Conservation (phyloP, 2,113 vertebrate species). For the Sphyrna mokarran region DNA sequence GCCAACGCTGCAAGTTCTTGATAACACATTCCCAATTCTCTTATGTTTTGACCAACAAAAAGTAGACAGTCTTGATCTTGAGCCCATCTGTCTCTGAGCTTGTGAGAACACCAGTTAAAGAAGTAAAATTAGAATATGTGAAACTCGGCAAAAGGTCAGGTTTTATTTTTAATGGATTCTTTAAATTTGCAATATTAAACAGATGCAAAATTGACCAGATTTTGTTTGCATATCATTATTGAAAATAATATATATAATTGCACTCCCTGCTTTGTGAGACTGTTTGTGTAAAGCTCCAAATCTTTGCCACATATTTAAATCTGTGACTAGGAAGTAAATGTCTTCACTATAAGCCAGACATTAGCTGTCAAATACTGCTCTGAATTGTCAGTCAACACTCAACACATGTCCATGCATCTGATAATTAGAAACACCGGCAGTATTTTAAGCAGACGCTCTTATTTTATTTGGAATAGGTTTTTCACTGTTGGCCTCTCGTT, state of each 20-base stretch:
- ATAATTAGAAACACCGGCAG: slow-evolving; percentile 17
- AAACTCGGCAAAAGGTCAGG: neutral
- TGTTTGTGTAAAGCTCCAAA: neutral
- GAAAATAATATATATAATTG: neutral
- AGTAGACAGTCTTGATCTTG: neutral
- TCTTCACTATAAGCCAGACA: neutral
- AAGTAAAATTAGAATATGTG: neutral
- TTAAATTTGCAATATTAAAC: neutral
- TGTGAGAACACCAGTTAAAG: neutral
- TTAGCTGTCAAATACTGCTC: neutral
- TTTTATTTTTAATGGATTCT: neutral
- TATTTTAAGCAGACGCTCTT: slow-evolving; percentile 13
- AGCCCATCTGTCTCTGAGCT: neutral
- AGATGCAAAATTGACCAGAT: neutral
- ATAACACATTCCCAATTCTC: neutral
- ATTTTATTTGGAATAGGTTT: slow-evolving; percentile 24
- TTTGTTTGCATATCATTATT: neutral
- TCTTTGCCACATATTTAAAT: neutral
- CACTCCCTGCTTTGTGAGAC: neutral
- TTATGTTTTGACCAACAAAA: neutral
- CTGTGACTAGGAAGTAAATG: neutral
- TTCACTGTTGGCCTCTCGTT: neutral
- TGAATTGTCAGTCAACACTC: neutral
- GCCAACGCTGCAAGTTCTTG: neutral
- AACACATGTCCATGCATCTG: neutral